Evolutionary conservation across 2,113 vertebrate species (phyloP), one percentile per base, ranked within the genome.

Genomic region (Pollimyrus isidori): DNA sequence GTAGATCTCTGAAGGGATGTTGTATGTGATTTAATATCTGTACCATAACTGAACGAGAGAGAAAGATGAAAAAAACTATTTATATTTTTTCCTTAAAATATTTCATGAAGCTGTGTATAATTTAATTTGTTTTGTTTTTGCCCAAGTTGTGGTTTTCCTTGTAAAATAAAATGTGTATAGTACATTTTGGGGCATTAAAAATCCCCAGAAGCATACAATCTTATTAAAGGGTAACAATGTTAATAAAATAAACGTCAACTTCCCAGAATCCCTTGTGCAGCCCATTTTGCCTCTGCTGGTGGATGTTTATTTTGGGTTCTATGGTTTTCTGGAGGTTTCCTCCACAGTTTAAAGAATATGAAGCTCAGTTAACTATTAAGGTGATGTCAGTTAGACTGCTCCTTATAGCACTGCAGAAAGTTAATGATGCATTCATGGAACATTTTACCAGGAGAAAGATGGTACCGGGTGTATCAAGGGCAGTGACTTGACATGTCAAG

Each of bases 41-140:
- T 98, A 98, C 97, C 96, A 97, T 98, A 98, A 96, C 95, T 95
- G 93, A 94, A 93, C 94, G 94, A 97, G 95, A 97, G 97, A 94
- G 92, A 95, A 93, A 95, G 94, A 96, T 94, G 19, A 95, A 94
- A 94, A 94, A 94, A 94, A 93, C 96, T 99, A 99, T 98, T 99
- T 99, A 98, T 99, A 98, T 98, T 98, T 97, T 98, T 98, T 98
- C 97, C 94, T 93, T 97, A 94, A 94, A 95, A 96, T 97, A 97
- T 97, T 97, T 98, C 97, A 97, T 98, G 96, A 95, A 96, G 94
- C 95, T 97, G 94, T 97, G 96, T 96, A 95, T 97, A 97, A 96
- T 97, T 97, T 97, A 96, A 96, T 53, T 95, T 95, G 91, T 94
- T 94, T 94, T 94, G 95, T 94, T 93, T 93, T 94, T 96, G 95